These are phyloP conservation scores for Sciaenops ocellatus DNA, from an alignment of 2,797 vertebrate species.

Conservation along the genomic window DNA sequence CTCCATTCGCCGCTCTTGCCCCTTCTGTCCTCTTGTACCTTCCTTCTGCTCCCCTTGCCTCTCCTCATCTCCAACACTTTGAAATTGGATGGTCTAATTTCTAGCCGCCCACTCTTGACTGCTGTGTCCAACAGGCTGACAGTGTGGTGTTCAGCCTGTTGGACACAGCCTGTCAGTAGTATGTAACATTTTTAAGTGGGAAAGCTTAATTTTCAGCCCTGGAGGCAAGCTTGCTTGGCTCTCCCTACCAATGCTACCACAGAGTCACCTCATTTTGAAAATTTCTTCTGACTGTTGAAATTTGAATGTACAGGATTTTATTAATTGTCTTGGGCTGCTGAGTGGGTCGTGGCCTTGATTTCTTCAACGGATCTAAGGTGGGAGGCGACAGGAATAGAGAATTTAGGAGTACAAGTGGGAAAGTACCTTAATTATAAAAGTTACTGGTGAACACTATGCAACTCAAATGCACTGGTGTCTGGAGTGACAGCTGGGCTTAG, in stretches of 20 bases:
- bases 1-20: conserved; percentile 22
- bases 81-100: conserved; percentile 71
- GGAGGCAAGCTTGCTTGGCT: conserved; percentile 37
- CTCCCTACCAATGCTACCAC: conserved; percentile 21
- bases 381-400: background rate
- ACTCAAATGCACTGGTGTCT: conserved; percentile 3
- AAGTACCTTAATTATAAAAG: background rate
- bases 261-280: conserved; percentile 38
- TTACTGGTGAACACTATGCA: background rate
- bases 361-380: background rate
- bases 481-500: background rate
- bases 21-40: conserved; percentile 41
- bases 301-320: conserved; percentile 19
- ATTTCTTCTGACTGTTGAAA: conserved; percentile 18
- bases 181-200: conserved; percentile 59
- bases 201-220: conserved; percentile 55
- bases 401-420: background rate
- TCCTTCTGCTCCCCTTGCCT: conserved; percentile 49
- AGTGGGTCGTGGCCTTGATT: conserved; percentile 1
- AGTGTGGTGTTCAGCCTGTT: conserved; percentile 69
- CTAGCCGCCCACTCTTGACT: conserved; percentile 66
- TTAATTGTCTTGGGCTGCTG: conserved; percentile 32
- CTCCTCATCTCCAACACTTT: conserved; percentile 56
- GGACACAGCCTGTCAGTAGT: conserved; percentile 71
- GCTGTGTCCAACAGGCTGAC: conserved; percentile 74